A percentile compares a stretch with the other conserved stretches of the same genome.
Evolutionary conservation across 2,113 vertebrate species (phyloP).

Genomic region (Podarcis muralis): DNA sequence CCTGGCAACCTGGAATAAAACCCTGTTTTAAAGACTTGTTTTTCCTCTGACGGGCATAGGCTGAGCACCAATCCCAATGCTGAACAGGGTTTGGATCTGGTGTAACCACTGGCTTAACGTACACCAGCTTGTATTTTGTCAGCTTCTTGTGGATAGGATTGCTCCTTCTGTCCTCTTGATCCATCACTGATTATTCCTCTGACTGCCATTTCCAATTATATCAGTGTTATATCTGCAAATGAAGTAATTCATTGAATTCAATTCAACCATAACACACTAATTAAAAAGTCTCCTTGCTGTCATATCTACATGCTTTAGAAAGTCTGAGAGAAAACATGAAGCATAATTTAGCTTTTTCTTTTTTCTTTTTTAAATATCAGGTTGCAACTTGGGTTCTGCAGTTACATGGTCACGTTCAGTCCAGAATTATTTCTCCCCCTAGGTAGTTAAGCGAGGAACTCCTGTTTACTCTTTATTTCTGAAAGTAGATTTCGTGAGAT

Average conservation of each 20-base stretch:
- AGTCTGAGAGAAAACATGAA: not conserved
- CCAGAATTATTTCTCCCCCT: not conserved
- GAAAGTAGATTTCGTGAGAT: not conserved
- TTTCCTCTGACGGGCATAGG: too few species aligned
- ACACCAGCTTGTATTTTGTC: too few species aligned
- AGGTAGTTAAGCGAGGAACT: not conserved
- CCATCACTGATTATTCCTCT: not conserved
- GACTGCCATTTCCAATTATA: not conserved
- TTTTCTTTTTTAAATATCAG: too few species aligned
- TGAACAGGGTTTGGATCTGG: too few species aligned
- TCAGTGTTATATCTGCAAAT: not conserved
- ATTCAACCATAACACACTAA: not conserved
- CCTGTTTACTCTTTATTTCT: not conserved
- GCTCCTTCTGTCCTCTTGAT: not conserved
- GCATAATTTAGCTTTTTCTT: not conserved
- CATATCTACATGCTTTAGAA: not conserved
- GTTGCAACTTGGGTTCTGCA: not conserved
- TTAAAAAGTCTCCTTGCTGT: not conserved
- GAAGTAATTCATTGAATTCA: not conserved
- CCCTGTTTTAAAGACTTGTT: too few species aligned
- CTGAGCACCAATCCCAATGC: too few species aligned
- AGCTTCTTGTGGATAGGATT: too few species aligned
- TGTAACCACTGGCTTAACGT: too few species aligned
- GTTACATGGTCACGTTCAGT: not conserved
- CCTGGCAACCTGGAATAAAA: too few species aligned